Evolutionary conservation across 2,113 vertebrate genomes (phyloP).

Genomic region (Siniperca knerii): DNA sequence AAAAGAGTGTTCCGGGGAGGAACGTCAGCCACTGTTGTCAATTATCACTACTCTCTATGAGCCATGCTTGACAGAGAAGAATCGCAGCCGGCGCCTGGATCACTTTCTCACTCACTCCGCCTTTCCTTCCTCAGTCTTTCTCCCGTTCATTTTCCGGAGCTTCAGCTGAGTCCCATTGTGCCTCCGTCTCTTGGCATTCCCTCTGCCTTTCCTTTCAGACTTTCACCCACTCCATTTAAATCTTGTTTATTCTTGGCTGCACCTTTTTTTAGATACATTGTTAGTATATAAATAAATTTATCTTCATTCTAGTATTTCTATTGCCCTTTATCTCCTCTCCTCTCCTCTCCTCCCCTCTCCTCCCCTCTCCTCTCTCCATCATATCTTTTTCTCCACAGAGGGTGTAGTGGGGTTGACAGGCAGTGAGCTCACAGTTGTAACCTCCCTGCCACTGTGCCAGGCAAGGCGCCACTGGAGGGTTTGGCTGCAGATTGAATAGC

Average conservation of each 20-base stretch:
- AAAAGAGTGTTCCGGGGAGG: conserved; percentile 67
- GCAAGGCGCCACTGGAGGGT: conserved; percentile 78
- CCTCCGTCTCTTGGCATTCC: conserved; percentile 44
- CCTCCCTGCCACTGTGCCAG: conserved; percentile 80
- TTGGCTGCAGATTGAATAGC: conserved; percentile 82
- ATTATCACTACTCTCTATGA: conserved; percentile 71
- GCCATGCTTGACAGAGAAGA: conserved; percentile 66
- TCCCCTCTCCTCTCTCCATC: not conserved
- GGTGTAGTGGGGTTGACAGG: conserved; percentile 77
- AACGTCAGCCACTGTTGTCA: conserved; percentile 65
- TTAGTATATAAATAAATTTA: conserved; percentile 42
- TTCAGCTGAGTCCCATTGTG: conserved; percentile 58
- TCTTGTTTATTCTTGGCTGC: conserved; percentile 51
- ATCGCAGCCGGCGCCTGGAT: conserved; percentile 72
- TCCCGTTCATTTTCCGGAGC: conserved; percentile 47
- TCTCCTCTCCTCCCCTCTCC: not conserved
- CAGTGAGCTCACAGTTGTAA: conserved; percentile 80
- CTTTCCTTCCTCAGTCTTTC: conserved; percentile 62
- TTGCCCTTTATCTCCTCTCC: not conserved
- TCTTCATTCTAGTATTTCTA: conserved; percentile 9
- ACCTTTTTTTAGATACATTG: conserved; percentile 41
- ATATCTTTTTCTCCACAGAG: conserved; percentile 47
- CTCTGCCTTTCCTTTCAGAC: conserved; percentile 37
- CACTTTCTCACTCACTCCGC: conserved; percentile 65
- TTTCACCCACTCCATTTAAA: conserved; percentile 51